A percentile compares a stretch with the other conserved stretches of the same genome.
These are phyloP conservation scores for Garra rufa DNA, from an alignment of 2,113 vertebrate species.

Conservation along the genomic window DNA sequence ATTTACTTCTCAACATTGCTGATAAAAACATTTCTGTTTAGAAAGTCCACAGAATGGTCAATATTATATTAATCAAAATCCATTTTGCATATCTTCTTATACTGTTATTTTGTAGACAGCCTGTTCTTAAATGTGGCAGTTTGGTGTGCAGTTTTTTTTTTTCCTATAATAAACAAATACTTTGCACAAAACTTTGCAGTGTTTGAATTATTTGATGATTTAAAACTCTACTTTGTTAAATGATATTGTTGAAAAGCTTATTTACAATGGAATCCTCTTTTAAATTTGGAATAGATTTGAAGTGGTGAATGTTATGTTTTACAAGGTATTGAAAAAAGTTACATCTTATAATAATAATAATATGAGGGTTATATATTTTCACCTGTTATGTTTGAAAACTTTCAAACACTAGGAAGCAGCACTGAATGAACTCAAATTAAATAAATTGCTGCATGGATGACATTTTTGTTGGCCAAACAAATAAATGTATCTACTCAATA, in stretches of 20 bases:
- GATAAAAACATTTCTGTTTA: background rate
- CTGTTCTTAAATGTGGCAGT: slow-evolving; percentile 19
- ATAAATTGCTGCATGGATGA: too few species aligned
- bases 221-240: too few species aligned
- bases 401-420: too few species aligned
- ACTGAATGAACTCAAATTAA: too few species aligned
- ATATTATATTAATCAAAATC: slow-evolving; percentile 29
- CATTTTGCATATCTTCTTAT: slow-evolving; percentile 1
- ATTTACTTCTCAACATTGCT: background rate
- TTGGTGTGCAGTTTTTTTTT: slow-evolving; percentile 65
- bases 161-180: slow-evolving; percentile 63
- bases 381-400: too few species aligned
- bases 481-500: too few species aligned
- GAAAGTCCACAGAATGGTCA: background rate
- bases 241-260: background rate
- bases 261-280: background rate
- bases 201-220: background rate
- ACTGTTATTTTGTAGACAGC: slow-evolving; percentile 26
- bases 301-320: background rate
- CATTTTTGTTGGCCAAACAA: too few species aligned
- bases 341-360: too few species aligned
- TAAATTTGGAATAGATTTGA: background rate
- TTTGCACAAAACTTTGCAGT: slow-evolving; percentile 57
- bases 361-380: too few species aligned
- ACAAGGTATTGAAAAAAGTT: background rate